phyloP scores from a whole-genome alignment of 1,140 invertebrate species.

The Magallana angulata region DNA sequence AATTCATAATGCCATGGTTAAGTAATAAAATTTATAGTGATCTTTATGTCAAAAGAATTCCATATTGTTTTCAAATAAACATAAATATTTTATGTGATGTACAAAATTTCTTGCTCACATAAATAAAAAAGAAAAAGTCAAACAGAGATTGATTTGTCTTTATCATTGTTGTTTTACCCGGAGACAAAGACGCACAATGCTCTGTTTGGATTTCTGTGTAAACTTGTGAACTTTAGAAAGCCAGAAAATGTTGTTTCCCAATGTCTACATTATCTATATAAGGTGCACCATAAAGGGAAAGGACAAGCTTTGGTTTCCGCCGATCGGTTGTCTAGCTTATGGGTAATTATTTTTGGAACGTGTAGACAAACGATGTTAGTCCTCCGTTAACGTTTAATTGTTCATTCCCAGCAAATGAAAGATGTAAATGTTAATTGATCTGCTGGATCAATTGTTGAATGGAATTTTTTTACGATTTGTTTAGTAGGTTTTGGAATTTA shows the following conservation, averaged over 20 bases:
- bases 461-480: not conserved
- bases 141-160: no score
- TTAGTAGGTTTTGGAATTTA: not conserved
- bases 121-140: no score
- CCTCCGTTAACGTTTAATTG: not conserved
- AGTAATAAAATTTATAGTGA: no score
- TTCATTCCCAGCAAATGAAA: not conserved
- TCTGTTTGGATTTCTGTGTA: not conserved
- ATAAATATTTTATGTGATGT: not conserved
- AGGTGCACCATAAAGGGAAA: not conserved
- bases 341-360: slow-evolving; percentile 10
- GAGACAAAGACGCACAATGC: not conserved
- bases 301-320: not conserved
- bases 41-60: no score
- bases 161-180: not conserved
- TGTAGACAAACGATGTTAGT: not conserved
- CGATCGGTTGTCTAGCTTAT: slow-evolving; percentile 2
- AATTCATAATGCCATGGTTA: no score
- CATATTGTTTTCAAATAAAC: no score
- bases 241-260: not conserved
- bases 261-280: not conserved
- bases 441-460: not conserved
- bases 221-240: not conserved
- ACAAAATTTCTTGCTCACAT: not conserved
- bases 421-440: not conserved